These are phyloP conservation scores for Vicugna pacos DNA, from an alignment of 2,113 vertebrate species.

Conservation along the genomic window DNA sequence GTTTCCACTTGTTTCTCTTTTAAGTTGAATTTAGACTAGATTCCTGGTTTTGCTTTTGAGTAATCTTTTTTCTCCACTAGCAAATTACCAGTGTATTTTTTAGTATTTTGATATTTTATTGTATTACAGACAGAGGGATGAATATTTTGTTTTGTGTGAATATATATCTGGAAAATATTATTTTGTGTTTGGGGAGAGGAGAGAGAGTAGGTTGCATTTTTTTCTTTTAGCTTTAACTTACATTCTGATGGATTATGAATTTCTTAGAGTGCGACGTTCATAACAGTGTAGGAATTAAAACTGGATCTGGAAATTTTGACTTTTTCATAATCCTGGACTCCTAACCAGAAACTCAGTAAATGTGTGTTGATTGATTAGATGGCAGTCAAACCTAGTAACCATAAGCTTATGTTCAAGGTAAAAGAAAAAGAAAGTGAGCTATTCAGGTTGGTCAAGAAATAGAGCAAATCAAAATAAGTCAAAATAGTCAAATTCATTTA, in stretches of 20 bases:
- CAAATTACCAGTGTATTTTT: conserved; percentile 23
- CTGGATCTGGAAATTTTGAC: not conserved
- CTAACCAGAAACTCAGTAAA: not conserved
- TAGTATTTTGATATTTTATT: conserved; percentile 42
- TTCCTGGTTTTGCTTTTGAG: conserved; percentile 52
- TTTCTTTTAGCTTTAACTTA: conserved; percentile 39
- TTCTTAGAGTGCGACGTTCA: conserved; percentile 5
- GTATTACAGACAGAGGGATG: not conserved
- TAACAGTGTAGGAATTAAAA: conserved; percentile 45
- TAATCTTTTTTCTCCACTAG: not conserved
- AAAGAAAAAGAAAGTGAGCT: not conserved
- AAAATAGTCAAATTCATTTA: conserved; percentile 28
- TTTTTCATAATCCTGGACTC: not conserved
- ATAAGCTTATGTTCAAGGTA: not conserved
- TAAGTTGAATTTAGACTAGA: conserved; percentile 48
- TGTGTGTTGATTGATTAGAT: not conserved
- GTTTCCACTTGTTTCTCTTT: conserved; percentile 54
- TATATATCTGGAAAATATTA: not conserved
- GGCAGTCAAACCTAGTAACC: not conserved
- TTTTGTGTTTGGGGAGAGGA: not conserved
- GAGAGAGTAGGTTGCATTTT: not conserved
- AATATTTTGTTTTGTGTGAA: not conserved
- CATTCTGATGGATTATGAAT: not conserved
- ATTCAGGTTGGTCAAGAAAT: not conserved
- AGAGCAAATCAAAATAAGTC: conserved; percentile 36